Evolutionary conservation across 2,888 invertebrate species (phyloP), one percentile per base, ranked within the genome.

Genomic region (Tachystola acroxantha): DNA sequence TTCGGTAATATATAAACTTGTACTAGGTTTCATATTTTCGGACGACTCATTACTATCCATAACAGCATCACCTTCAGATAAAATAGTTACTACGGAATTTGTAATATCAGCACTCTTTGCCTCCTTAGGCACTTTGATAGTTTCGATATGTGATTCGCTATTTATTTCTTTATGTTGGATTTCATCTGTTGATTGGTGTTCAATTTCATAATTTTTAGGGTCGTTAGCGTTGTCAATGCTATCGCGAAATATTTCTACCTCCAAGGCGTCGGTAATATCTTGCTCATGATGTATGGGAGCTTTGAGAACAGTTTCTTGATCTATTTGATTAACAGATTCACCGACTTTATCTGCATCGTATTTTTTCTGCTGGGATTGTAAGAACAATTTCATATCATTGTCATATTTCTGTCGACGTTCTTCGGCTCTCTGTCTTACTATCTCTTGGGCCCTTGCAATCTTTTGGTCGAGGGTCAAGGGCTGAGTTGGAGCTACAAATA

Each of bases 391-490:
- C 14, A 49, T 25, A 11, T 57, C 46, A 24, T 44, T 45, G 36
- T 68, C 50, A 42, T 49, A 61, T 27, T 45, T 53, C 40, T 50
- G 43, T 33, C 50, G 53, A 10, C 64, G 56, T 36, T 61, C 50
- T 48, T 64, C 57, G 26, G 75, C 71, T 50, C 66, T 64, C 50
- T 70, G 54, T 35, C 56, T 58, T 14, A 81, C 50, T 45, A 64
- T 77, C 43, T 67, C 55, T 62, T 74, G 80, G 7, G 72, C 79
- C 30, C 35, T 61, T n/a, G 46, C 42, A 28, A 85, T 72, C 62
- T 75, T 85, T 51, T 78, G 51, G 38, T 78, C 65, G 39, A 84
- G 48, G 1, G 68, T 55, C 30, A 69, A 34, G 5, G 32, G 9
- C 43, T 56, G 64, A 37, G 53, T 62, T 13, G 36, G 34, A 33